Evolutionary conservation across 2,113 vertebrate species (phyloP).

Genomic region (Eclectus roratus): DNA sequence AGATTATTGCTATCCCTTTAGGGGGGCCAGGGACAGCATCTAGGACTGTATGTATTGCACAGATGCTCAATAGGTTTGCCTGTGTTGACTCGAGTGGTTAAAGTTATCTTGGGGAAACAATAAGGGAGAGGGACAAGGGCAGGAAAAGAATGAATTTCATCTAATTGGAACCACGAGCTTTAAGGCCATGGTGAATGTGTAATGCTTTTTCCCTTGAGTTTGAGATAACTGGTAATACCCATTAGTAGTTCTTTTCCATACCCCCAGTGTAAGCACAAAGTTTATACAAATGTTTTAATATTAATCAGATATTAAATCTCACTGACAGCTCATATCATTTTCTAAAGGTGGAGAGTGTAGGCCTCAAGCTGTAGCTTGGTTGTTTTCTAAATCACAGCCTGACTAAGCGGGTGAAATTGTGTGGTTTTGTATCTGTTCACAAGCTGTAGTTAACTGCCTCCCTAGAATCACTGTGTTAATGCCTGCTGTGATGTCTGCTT

Average conservation of each 20-base stretch:
- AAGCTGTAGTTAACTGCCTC: not conserved
- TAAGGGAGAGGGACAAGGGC: not conserved
- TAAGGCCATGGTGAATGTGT: not conserved
- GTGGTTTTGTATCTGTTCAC: not conserved
- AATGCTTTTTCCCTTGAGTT: not conserved
- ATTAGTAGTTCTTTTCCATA: not conserved
- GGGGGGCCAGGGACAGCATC: not conserved
- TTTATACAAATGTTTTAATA: not conserved
- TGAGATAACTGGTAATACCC: not conserved
- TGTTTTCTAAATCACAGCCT: not conserved
- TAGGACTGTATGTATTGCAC: not conserved
- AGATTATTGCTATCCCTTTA: not conserved
- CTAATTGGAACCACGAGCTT: not conserved
- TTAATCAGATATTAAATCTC: not conserved
- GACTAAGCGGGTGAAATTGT: not conserved
- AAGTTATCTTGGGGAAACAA: not conserved
- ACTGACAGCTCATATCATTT: not conserved
- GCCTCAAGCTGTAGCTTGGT: not conserved
- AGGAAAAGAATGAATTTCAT: not conserved
- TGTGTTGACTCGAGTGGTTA: not conserved
- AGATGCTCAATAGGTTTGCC: not conserved
- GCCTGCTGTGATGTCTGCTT: slow-evolving; percentile 44
- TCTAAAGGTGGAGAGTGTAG: not conserved
- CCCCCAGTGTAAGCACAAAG: not conserved
- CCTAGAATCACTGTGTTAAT: not conserved